These are phyloP conservation scores for Syngnathus scovelli DNA, from an alignment of 2,113 vertebrate species.

Conservation along the genomic window DNA sequence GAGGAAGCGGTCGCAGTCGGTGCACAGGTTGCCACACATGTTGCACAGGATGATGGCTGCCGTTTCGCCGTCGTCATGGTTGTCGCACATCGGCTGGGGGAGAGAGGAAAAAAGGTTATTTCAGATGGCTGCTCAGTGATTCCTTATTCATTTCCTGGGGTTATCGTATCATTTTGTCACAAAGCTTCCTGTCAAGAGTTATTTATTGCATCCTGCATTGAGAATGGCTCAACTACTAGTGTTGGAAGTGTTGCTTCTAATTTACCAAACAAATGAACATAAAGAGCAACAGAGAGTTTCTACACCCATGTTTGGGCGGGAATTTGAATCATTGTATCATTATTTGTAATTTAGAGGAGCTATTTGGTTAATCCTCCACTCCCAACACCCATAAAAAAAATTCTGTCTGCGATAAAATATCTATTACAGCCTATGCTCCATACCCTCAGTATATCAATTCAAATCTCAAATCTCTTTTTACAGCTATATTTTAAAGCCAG, in stretches of 20 bases:
- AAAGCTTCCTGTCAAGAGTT: neutral
- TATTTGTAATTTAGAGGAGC: too few relatives aligned
- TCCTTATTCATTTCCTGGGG: neutral
- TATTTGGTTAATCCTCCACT: too few relatives aligned
- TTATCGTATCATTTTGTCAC: neutral
- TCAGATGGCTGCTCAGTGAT: too few relatives aligned
- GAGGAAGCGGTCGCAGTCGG: constrained; percentile 96
- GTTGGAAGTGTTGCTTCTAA: neutral
- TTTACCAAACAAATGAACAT: too few relatives aligned
- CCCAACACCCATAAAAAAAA: neutral
- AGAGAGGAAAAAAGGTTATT: neutral
- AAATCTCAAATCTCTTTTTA: neutral
- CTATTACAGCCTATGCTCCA: neutral
- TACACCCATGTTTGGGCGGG: too few relatives aligned
- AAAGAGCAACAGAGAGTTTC: too few relatives aligned
- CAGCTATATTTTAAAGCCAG: neutral
- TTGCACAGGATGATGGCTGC: constrained; percentile 97
- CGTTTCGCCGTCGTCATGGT: constrained; percentile 97
- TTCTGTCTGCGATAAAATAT: neutral
- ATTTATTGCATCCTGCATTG: neutral
- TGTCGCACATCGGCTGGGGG: constrained; percentile 95
- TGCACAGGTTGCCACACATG: constrained; percentile 92
- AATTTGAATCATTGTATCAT: too few relatives aligned
- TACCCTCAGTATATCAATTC: neutral
- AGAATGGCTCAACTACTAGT: too few relatives aligned